Base-by-base conservation (phyloP, 2,888 invertebrate species). In the Drosophila emarginata region DNA sequence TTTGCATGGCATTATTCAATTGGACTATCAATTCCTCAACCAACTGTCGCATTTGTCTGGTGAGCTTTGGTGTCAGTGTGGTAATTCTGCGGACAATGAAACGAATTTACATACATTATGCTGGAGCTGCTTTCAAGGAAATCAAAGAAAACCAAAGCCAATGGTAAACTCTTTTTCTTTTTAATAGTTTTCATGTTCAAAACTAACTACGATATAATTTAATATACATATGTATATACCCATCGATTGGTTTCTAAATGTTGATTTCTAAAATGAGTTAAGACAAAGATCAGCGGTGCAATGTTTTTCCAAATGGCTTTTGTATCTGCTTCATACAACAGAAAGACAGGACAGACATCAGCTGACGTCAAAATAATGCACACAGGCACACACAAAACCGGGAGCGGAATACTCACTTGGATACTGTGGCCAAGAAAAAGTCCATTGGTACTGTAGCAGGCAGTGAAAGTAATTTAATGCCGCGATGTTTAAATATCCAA, bases 381-480 rank as follows among this genome's bases (percentile, higher is more conserved):
- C 50, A 15, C 18, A 6, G 50, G 9, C 32, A 32, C 1, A 7
- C 32, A 32, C 5, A 21, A 23, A n/a, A 15, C 5, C 12, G n/a
- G 9, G 32, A 32, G 11, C 0, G 5, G 26, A 26, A 45, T 50
- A 95, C 96, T 95, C 93, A 98, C 97, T 97, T 97, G 88, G 95
- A 95, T 77, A 97, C 94, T 70, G 97, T 96, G 65, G 97, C 97
- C 90, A 96, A 95, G 87, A 97, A 94, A 74, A 98, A 95, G 91
- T 98, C 98, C 63, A 96, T 95, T 18, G 98, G 98, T 63, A 98
- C 93, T 54, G 96, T 94, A 89, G 96, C 98, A 0, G 98, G 98
- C 67, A 98, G 93, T 61, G 96, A 95, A 1, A 98, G 92, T 54
- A 97, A 92, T 81, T 96, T 95, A 91, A 97, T 94, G 52, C 96